Base-by-base conservation (phyloP, 2,113 vertebrate species). In the Brevimyrus niger region DNA sequence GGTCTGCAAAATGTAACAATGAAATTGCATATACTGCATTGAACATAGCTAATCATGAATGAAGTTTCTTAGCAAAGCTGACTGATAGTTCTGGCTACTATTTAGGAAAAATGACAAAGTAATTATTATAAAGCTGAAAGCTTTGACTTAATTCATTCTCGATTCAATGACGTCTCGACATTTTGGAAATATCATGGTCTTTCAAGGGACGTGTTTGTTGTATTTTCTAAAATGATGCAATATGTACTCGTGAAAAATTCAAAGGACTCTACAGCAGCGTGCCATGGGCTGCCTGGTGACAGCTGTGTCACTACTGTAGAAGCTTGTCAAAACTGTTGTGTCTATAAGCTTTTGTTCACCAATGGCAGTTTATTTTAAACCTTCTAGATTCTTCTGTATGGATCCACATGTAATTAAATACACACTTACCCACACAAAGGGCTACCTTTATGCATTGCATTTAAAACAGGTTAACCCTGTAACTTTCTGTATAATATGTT, bases 191-290 rank as follows among this genome's bases (percentile, higher is more conserved):
- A 84, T 84, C 82, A 46, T 23, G 82, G 42, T 84, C 38, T 84
- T 80, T 42, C 44, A 84, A 44, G 42, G 82, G 44, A 47, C 44
- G 2, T 46, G 73, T 80, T 42, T 80, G 31, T 80, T 76, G 27
- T 76, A 38, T 80, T 84, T 84, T 84, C 44, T 84, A 46, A 47
- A 84, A 84, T 84, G 82, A 84, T 84, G n/a, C 73, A 87, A 89
- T 82, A 86, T 89, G 46, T 82, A 65, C 65, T 82, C 31, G 23
- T 76, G 73, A 44, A 80, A 80, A 82, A 80, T 80, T 80, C 73
- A 80, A 80, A 53, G 47, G 50, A 55, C 11, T 80, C 65, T 80
- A 50, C 44, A 21, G 50, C 31, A 55, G 50, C 2, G 48, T 48
- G 58, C 76, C 15, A 7, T 19, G 42, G 73, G 31, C 73, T 42